A percentile compares a stretch with the other conserved stretches of the same genome.
These are phyloP conservation scores for Amaurobius ferox DNA, from an alignment of 2,888 invertebrate species.

Conservation along the genomic window DNA sequence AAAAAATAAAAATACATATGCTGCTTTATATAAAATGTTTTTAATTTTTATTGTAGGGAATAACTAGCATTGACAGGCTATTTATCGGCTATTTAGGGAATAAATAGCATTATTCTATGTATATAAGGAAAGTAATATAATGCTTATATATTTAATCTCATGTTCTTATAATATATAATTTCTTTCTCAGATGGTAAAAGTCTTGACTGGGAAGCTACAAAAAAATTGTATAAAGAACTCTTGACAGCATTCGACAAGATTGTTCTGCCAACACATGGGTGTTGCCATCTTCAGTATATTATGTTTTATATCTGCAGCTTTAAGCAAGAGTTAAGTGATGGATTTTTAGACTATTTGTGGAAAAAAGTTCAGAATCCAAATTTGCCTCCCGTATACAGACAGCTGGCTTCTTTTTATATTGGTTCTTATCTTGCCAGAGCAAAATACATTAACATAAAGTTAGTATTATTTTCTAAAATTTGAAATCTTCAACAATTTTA, in stretches of 20 bases:
- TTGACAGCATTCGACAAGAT: conserved; percentile 87
- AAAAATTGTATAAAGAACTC: conserved; percentile 82
- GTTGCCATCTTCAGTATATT: conserved; percentile 87
- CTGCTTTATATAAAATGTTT: too few species aligned
- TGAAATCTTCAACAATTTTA: too few species aligned
- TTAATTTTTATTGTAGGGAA: neutral
- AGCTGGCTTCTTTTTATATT: conserved; percentile 85
- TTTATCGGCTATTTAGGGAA: too few species aligned
- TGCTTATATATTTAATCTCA: neutral
- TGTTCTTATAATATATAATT: neutral
- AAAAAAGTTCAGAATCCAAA: conserved; percentile 84
- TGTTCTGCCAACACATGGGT: conserved; percentile 89
- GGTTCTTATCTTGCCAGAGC: conserved; percentile 86
- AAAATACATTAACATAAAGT: conserved; percentile 82
- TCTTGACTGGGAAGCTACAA: conserved; percentile 81
- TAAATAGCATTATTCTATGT: too few species aligned
- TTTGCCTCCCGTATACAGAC: conserved; percentile 82
- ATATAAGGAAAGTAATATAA: too few species aligned
- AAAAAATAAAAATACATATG: too few species aligned
- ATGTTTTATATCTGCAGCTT: conserved; percentile 86
- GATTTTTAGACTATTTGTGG: conserved; percentile 86
- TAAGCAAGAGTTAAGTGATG: conserved; percentile 81
- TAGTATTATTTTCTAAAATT: too few species aligned
- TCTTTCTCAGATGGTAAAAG: conserved; percentile 76
- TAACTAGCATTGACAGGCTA: too few species aligned